Evolutionary conservation across 2,113 vertebrate genomes (phyloP), one percentile per base, ranked within the genome.

Genomic region (Proterorhinus semilunaris): DNA sequence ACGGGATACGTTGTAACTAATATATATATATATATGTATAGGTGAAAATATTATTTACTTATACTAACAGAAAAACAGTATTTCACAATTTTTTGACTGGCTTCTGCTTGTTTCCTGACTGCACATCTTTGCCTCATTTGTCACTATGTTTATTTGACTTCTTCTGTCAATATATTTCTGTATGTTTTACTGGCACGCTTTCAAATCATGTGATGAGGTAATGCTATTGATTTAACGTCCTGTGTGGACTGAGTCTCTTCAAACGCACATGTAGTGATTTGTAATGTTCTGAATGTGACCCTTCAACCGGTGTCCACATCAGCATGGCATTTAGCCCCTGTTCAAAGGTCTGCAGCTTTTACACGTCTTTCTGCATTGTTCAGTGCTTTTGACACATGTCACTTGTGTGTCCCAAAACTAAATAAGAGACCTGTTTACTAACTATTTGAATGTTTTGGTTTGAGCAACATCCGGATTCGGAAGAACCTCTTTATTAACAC

Each of bases 301-400:
- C 67, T 70, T 62, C 46, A 65, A 71, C 21, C 50, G 9, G 65
- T 44, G 54, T 73, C 65, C 59, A 58, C 51, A 63, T 68, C 65
- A 68, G 81, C 36, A 43, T 79, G 65, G 55, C 57, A 66, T 77
- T 81, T 78, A 68, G 65, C 63, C 47, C 11, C 21, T 45, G 84
- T 52, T 64, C 87, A 83, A 84, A 83, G 78, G 80, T 87, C 70
- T 17, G 46, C 69, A 16, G 27, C 49, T 62, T 63, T 61, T 68
- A 49, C 67, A 61, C 46, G 36, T 57, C 72, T 80, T 67, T 61
- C 13, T n/a, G 10, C 46, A 80, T 76, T 78, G 44, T 51, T 46
- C 49, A 27, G 13, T 63, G 17, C 71, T 50, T 67, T 63, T 64
- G n/a, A 62, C 7, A 36, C 55, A 58, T 13, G 21, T 21, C 2